Base-by-base conservation (phyloP, 2,113 vertebrate species). In the Phodopus roborovskii region DNA sequence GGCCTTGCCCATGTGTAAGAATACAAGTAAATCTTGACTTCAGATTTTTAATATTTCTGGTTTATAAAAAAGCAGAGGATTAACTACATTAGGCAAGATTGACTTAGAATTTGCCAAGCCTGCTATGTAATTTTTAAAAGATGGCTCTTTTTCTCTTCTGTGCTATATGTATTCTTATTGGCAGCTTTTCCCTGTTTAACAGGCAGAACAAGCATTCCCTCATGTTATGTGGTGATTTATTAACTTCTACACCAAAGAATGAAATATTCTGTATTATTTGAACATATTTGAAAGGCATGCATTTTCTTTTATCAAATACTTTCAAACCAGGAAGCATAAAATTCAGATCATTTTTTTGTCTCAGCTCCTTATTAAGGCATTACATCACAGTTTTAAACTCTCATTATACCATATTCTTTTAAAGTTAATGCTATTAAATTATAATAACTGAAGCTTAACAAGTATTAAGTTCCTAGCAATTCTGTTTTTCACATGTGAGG, bases 381-480 rank as follows among this genome's bases (percentile, higher is more conserved):
- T 92, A 48, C 11, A 94, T 50, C 3, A 78, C 11, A 94, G 28
- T 36, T 94, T 88, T 96, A n/a, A 95, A 92, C 73, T 93, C 53
- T 94, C 30, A 28, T 45, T 81, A 17, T 95, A 71, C 48, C 22
- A 77, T 86, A 82, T 83, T 94, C 53, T 88, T 68, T 83, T 83
- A 39, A 92, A 33, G 22, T 93, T 66, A 83, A 71, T 75, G 13
- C 6, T 94, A 88, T 90, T 90, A 83, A 95, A 68, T 93, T 94
- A 5, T 74, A 94, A 64, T 84, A 96, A 78, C 77, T 88, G 36
- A 84, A 88, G 95, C 93, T 94, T 82, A 60, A 60, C 50, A 94
- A 81, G 53, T 95, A 93, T 91, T 95, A 97, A 94, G 89, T 75
- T 88, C 70, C 58, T 33, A 84, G n/a, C 58, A 64, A 22, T 58